Percentiles rank a stretch among this genome's conserved stretches.
Evolutionary conservation across 2,113 vertebrate species (phyloP).

Genomic region (Mellivora capensis): DNA sequence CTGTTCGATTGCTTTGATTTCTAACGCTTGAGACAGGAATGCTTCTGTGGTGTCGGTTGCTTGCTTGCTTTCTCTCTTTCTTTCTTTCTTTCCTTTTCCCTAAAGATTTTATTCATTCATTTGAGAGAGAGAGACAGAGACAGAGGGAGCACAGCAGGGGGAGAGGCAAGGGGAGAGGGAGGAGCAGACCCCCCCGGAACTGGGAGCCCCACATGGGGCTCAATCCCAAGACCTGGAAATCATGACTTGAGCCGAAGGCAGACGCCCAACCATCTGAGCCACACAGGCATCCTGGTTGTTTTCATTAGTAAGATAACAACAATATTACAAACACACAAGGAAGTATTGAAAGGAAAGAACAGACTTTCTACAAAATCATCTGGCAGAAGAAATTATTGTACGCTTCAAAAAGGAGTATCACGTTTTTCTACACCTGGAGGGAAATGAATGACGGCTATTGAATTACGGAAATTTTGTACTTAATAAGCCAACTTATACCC

Average conservation of each 20-base stretch:
- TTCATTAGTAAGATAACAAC: neutral
- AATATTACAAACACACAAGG: neutral
- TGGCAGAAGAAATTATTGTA: neutral
- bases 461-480: neutral
- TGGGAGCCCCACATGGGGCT: no score
- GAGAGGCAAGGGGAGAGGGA: no score
- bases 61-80: neutral
- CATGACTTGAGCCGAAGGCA: no score
- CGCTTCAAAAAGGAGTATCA: neutral
- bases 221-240: no score
- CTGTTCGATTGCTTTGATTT: constrained; percentile 62
- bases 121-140: no score
- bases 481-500: neutral
- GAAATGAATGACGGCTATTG: neutral
- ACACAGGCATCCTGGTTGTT: neutral
- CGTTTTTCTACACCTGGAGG: neutral
- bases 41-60: neutral
- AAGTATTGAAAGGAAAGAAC: neutral
- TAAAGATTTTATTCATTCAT: no score
- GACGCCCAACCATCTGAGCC: no score
- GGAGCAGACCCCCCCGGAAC: no score
- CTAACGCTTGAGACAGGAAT: constrained; percentile 62
- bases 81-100: no score
- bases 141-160: no score
- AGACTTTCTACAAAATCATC: neutral